These are phyloP conservation scores for Acronicta alni DNA, from an alignment of 2,888 invertebrate genomes.

Conservation along the genomic window DNA sequence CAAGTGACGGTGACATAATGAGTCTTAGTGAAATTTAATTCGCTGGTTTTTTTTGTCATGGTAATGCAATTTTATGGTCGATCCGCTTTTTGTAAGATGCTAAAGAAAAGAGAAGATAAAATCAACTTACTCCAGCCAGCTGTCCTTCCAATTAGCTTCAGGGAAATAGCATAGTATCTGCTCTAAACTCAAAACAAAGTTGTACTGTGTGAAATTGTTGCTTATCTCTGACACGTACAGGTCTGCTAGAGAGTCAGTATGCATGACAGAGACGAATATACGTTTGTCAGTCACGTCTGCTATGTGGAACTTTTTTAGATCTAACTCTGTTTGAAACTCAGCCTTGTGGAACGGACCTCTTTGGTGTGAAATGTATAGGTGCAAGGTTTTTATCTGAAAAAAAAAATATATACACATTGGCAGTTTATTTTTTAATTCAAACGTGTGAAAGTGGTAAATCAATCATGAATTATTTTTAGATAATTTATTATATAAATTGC, in stretches of 20 bases:
- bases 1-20: no score
- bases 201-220: slow-evolving; percentile 90
- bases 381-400: slow-evolving; percentile 85
- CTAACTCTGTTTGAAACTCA: slow-evolving; percentile 92
- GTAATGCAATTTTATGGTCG: no score
- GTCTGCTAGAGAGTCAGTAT: slow-evolving; percentile 92
- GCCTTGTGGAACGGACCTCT: slow-evolving; percentile 92
- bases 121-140: slow-evolving; percentile 93
- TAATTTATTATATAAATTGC: no score
- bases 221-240: slow-evolving; percentile 94
- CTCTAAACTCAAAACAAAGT: slow-evolving; percentile 94
- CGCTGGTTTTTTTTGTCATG: no score
- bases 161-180: slow-evolving; percentile 95
- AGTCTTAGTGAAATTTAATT: no score
- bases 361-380: slow-evolving; percentile 94
- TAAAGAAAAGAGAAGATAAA: neutral
- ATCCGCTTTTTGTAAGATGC: neutral
- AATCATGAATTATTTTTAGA: neutral
- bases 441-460: neutral
- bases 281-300: slow-evolving; percentile 95
- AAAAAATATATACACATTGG: slow-evolving; percentile 17
- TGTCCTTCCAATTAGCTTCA: slow-evolving; percentile 93
- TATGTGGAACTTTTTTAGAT: slow-evolving; percentile 92
- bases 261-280: slow-evolving; percentile 95
- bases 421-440: neutral